Conservation (phyloP, 2,113 vertebrate genomes). For the Varanus salvator region DNA sequence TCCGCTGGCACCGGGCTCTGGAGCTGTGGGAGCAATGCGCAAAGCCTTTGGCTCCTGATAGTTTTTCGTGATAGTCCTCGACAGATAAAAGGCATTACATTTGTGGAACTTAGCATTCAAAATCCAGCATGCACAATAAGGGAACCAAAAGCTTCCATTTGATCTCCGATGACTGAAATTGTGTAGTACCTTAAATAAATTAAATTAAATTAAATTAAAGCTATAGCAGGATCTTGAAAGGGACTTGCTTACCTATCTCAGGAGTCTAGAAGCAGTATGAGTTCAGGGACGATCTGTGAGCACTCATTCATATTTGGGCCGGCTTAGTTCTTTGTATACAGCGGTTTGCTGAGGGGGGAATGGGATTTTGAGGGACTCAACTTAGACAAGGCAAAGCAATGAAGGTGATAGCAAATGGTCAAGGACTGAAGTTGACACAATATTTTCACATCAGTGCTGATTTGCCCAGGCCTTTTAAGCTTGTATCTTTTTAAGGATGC, state of each 20-base stretch:
- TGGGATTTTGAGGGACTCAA: constrained; percentile 61
- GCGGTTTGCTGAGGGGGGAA: constrained; percentile 38
- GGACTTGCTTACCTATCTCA: constrained; percentile 25
- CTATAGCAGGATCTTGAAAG: constrained; percentile 24
- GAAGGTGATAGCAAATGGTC: constrained; percentile 55
- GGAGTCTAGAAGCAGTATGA: constrained; percentile 38
- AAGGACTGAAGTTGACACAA: constrained; percentile 24
- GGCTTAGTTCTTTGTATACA: constrained; percentile 29
- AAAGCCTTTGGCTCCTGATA: constrained; percentile 69
- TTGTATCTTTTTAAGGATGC: neutral
- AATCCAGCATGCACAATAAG: constrained; percentile 34
- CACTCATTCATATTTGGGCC: constrained; percentile 42
- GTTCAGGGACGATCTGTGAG: constrained; percentile 37
- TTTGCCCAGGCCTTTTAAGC: neutral
- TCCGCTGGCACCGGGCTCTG: constrained; percentile 63
- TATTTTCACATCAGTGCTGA: neutral
- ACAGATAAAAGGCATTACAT: constrained; percentile 48
- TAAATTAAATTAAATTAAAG: constrained; percentile 31
- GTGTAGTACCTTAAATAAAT: neutral
- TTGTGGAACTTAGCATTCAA: constrained; percentile 41
- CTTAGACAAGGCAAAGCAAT: constrained; percentile 51
- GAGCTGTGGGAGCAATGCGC: constrained; percentile 61
- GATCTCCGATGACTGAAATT: constrained; percentile 24
- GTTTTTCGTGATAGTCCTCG: constrained; percentile 59
- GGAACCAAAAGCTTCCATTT: constrained; percentile 49